Evolutionary conservation across 2,797 vertebrate genomes (phyloP).

Genomic region (Cynodonichthys magdalenae): DNA sequence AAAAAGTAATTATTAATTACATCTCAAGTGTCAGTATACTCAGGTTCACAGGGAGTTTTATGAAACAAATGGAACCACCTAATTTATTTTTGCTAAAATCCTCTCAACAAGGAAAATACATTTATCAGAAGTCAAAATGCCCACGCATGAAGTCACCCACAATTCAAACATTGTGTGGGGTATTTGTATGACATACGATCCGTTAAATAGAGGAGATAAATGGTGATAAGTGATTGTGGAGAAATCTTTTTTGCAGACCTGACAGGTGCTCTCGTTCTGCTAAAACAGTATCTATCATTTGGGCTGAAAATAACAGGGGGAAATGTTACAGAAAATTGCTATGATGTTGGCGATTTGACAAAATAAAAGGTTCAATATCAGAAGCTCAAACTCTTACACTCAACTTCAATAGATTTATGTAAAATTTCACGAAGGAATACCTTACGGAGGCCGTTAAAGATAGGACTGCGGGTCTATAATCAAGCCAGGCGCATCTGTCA

Average conservation of each 20-base stretch:
- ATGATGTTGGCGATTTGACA: constrained; percentile 5
- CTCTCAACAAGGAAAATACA: background rate
- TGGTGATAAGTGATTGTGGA: constrained; percentile 47
- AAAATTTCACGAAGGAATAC: constrained; percentile 11
- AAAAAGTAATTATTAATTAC: too few species aligned
- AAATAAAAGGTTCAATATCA: constrained; percentile 14
- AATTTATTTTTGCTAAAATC: background rate
- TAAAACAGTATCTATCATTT: constrained; percentile 55
- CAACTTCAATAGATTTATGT: constrained; percentile 1
- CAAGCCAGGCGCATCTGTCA: constrained; percentile 56
- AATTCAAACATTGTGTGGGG: constrained; percentile 55
- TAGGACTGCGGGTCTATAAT: constrained; percentile 52
- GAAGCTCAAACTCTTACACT: constrained; percentile 9
- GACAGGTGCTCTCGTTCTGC: constrained; percentile 48
- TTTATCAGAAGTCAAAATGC: constrained; percentile 5
- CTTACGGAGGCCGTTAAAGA: constrained; percentile 16
- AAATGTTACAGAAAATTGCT: constrained; percentile 37
- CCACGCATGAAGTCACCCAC: constrained; percentile 51
- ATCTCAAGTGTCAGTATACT: too few species aligned
- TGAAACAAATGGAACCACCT: constrained; percentile 2
- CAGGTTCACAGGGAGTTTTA: background rate
- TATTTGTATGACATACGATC: constrained; percentile 32
- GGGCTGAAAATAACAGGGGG: constrained; percentile 25
- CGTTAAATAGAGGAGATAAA: constrained; percentile 47
- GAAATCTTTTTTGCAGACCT: constrained; percentile 50